Conservation (phyloP, 2,113 vertebrate species). For the Coptodon rendalli region DNA sequence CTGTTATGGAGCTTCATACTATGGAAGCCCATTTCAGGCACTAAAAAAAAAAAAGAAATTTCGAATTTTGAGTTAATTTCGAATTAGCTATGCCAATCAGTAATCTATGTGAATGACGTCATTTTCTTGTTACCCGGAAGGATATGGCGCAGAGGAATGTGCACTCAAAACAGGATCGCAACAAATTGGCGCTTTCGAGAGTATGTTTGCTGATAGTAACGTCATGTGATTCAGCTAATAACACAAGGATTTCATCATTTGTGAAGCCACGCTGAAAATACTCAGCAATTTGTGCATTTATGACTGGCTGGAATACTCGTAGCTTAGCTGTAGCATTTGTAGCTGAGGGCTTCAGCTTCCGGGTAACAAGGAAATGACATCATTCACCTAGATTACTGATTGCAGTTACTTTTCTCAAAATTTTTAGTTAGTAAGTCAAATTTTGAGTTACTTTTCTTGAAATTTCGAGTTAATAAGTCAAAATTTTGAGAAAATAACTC, state of each 20-base stretch:
- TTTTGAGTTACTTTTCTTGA: rapidly evolving
- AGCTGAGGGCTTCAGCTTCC: background rate
- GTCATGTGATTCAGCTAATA: background rate
- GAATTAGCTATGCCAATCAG: background rate
- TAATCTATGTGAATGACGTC: background rate
- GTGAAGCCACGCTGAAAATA: background rate
- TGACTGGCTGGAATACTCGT: background rate
- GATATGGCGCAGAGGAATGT: background rate
- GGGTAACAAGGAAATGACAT: background rate
- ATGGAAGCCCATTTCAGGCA: background rate
- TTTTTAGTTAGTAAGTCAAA: background rate
- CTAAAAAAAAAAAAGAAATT: background rate
- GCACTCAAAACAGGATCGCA: background rate
- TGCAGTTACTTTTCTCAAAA: background rate
- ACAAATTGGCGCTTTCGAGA: background rate
- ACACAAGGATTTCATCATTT: background rate
- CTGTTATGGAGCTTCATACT: background rate
- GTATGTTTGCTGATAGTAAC: background rate
- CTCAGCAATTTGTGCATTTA: background rate
- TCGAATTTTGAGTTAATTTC: background rate
- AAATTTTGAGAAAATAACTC: background rate
- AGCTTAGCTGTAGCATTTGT: background rate
- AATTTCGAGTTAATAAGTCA: background rate
- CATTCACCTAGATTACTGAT: background rate
- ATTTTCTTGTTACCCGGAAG: background rate